phyloP scores from a whole-genome alignment of 2,888 invertebrate species.

The Drosophila fungiperda region DNA sequence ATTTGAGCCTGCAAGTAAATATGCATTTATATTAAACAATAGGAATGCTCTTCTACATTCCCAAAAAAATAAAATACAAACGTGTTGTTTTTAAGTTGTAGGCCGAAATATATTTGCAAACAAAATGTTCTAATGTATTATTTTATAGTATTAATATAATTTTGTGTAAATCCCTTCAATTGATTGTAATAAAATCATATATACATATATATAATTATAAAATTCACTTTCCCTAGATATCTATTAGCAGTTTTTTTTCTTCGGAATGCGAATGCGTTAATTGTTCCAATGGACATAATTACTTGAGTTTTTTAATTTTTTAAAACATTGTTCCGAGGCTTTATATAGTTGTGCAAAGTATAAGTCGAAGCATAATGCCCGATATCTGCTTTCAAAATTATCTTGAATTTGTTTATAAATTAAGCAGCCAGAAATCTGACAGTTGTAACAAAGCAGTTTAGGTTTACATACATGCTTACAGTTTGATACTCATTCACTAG shows the following conservation, averaged over 20 bases:
- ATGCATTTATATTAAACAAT: conserved; percentile 69
- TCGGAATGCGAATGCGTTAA: background rate
- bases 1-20: conserved; percentile 63
- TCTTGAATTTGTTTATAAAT: background rate
- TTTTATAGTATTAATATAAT: conserved; percentile 61
- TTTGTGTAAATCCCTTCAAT: conserved; percentile 71
- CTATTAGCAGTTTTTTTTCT: conserved; percentile 1
- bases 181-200: conserved; percentile 63
- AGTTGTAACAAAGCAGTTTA: background rate
- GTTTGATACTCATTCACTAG: background rate
- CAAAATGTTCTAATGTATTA: conserved; percentile 67
- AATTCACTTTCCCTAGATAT: background rate
- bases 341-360: background rate
- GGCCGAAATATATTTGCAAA: conserved; percentile 62
- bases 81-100: conserved; percentile 59
- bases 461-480: background rate
- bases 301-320: background rate
- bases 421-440: background rate
- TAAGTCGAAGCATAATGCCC: background rate
- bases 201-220: conserved; percentile 23
- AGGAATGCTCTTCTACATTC: conserved; percentile 55
- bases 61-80: conserved; percentile 36
- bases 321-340: background rate
- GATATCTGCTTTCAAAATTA: background rate
- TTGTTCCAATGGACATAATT: background rate